These are phyloP conservation scores for Nomada flava DNA, from an alignment of 2,888 invertebrate genomes.

Conservation along the genomic window DNA sequence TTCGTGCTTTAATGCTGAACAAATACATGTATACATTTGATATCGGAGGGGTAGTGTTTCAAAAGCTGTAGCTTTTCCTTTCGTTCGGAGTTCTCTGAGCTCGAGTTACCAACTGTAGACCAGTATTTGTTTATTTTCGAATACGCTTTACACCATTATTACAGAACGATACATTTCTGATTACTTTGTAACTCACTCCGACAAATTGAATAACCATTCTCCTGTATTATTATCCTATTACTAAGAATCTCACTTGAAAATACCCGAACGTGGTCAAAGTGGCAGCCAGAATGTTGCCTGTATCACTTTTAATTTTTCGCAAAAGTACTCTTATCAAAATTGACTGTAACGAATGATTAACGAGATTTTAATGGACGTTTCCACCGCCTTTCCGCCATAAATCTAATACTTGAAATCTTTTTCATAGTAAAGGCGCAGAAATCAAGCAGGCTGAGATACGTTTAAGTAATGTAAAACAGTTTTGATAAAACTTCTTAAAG, in stretches of 20 bases:
- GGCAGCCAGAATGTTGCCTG: no score
- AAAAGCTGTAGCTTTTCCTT: conserved; percentile 58
- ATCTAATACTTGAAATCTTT: background rate
- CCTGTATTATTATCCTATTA: no score
- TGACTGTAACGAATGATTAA: conserved; percentile 1
- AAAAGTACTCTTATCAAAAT: background rate
- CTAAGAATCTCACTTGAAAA: background rate
- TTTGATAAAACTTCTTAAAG: conserved; percentile 58
- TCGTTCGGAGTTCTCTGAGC: conserved; percentile 11
- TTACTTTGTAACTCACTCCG: no score
- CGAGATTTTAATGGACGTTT: background rate
- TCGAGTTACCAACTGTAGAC: conserved; percentile 60
- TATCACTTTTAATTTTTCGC: no score
- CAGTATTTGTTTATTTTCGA: conserved; percentile 60
- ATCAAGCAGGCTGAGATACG: conserved; percentile 29
- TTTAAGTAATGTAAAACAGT: conserved; percentile 55
- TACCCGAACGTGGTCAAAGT: background rate
- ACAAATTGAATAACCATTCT: no score
- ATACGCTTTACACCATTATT: conserved; percentile 61
- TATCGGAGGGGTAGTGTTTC: conserved; percentile 46
- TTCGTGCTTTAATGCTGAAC: conserved; percentile 72
- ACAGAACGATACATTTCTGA: conserved; percentile 35
- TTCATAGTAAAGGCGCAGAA: background rate
- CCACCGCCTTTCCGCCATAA: no score
- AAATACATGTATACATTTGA: conserved; percentile 64